Evolutionary conservation across 2,113 vertebrate genomes (phyloP).

Genomic region (Grammomys surdaster): DNA sequence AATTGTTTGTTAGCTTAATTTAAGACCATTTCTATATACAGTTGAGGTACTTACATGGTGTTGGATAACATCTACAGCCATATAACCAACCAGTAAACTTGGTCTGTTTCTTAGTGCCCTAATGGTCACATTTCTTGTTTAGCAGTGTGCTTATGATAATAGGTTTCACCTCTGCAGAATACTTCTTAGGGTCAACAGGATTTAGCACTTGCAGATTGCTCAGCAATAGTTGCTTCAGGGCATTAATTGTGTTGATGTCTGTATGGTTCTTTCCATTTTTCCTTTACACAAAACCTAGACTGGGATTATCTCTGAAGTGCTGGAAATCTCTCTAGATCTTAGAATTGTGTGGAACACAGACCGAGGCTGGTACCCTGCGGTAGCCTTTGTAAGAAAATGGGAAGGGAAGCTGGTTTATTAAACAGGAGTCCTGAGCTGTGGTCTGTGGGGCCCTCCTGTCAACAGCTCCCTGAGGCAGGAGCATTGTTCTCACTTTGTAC

Average conservation of each 20-base stretch:
- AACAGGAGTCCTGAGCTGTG: too few relatives aligned
- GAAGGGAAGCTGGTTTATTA: neutral
- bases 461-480: neutral
- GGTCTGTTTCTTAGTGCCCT: neutral
- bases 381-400: neutral
- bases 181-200: neutral
- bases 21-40: neutral
- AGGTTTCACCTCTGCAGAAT: neutral
- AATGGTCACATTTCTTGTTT: neutral
- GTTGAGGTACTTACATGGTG: neutral
- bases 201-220: neutral
- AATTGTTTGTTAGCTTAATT: slow-evolving; percentile 48
- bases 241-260: neutral
- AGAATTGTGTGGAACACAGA: neutral
- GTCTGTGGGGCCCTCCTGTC: neutral
- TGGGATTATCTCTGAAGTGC: neutral
- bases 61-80: neutral
- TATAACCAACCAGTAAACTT: neutral
- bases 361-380: neutral
- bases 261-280: slow-evolving; percentile 16
- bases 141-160: neutral
- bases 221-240: neutral
- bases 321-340: neutral
- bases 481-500: neutral
- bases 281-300: neutral